phyloP scores from a whole-genome alignment of 1,140 invertebrate genomes.

The Tetragonula clypearis region DNA sequence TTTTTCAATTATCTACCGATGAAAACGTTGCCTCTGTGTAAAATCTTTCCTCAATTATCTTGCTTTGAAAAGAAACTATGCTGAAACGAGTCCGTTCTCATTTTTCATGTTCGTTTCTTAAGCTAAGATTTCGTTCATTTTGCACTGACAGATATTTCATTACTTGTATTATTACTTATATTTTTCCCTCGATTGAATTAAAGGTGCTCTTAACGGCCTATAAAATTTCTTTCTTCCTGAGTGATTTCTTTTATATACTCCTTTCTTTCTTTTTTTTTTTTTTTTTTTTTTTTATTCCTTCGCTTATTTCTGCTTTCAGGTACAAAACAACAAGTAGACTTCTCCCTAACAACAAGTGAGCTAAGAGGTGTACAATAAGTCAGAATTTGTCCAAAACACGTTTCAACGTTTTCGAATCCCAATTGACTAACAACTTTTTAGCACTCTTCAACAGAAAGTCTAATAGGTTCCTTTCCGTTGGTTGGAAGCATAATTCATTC shows the following conservation, averaged over 20 bases:
- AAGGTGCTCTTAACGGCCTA: slow-evolving; percentile 35
- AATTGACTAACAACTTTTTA: background rate
- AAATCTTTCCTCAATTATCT: background rate
- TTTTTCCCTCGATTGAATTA: slow-evolving; percentile 32
- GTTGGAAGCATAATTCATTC: slow-evolving; percentile 70
- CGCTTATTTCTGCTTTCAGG: slow-evolving; percentile 66
- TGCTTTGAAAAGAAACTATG: slow-evolving; percentile 26
- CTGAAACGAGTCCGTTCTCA: slow-evolving; percentile 27
- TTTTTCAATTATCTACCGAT: background rate
- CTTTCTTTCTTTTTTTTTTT: background rate
- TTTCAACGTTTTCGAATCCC: slow-evolving; percentile 1
- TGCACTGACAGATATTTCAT: slow-evolving; percentile 31
- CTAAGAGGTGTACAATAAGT: slow-evolving; percentile 53
- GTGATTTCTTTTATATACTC: slow-evolving; percentile 55
- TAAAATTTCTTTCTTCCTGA: slow-evolving; percentile 72
- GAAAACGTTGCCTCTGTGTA: background rate
- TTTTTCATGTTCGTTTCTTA: slow-evolving; percentile 22
- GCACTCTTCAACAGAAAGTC: background rate
- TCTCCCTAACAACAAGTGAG: slow-evolving; percentile 47
- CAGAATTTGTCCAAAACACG: background rate
- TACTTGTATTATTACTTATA: slow-evolving; percentile 31
- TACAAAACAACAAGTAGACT: slow-evolving; percentile 75
- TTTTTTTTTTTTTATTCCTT: background rate
- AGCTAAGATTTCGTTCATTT: slow-evolving; percentile 37
- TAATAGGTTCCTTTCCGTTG: slow-evolving; percentile 48